Conservation (phyloP, 2,113 vertebrate species). For the Crocuta crocuta region DNA sequence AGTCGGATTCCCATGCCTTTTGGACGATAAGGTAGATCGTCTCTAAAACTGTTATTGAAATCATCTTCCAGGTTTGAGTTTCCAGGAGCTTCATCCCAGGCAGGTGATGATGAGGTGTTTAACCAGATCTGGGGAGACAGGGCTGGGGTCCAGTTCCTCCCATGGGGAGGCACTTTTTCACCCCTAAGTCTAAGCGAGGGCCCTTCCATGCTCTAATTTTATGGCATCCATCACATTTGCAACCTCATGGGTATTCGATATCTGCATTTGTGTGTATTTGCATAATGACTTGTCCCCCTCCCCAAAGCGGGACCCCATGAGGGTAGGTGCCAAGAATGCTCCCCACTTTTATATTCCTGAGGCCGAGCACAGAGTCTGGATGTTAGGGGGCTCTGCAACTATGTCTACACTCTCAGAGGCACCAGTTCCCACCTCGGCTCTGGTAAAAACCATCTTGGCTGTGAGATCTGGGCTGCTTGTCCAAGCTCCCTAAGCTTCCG, state of each 20-base stretch:
- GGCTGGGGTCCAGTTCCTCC: not conserved
- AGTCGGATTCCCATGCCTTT: not conserved
- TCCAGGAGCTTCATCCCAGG: not conserved
- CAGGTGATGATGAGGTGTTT: not conserved
- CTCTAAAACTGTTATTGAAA: not conserved
- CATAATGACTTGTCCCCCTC: not conserved
- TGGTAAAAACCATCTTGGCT: not conserved
- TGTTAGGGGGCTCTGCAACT: not conserved
- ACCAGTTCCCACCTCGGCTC: not conserved
- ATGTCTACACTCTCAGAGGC: not conserved
- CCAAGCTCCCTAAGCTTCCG: not conserved
- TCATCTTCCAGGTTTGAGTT: not conserved
- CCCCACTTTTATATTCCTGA: not conserved
- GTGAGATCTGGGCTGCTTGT: not conserved
- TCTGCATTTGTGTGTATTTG: not conserved
- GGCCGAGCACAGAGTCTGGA: not conserved
- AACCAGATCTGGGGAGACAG: not conserved
- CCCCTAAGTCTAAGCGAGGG: not conserved
- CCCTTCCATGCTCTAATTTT: not conserved
- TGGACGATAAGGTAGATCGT: not conserved
- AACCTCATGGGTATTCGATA: not conserved
- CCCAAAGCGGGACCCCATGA: no score
- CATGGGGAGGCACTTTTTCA: not conserved
- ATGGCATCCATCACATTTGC: not conserved
- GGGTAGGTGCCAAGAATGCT: not conserved